Conservation (phyloP, 2,888 invertebrate genomes). For the Drosophila infuscata region DNA sequence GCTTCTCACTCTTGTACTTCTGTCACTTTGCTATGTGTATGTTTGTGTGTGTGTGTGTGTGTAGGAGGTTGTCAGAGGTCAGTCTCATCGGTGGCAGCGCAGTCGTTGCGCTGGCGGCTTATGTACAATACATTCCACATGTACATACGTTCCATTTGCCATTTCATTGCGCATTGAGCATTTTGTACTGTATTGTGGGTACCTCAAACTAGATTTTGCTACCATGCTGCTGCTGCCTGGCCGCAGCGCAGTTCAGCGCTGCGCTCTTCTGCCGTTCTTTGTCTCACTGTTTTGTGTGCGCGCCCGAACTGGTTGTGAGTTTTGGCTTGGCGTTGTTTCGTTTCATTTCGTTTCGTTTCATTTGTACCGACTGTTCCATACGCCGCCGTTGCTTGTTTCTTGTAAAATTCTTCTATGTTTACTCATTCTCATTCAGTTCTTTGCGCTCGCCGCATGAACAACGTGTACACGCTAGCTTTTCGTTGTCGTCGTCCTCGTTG, state of each 20-base stretch:
- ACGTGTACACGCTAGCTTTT: slow-evolving; percentile 58
- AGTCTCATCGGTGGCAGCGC: slow-evolving; percentile 74
- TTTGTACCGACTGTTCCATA: slow-evolving; percentile 29
- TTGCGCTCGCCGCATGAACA: slow-evolving; percentile 76
- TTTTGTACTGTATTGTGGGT: slow-evolving; percentile 43
- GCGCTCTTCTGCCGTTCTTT: slow-evolving; percentile 58
- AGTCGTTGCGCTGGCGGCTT: slow-evolving; percentile 51
- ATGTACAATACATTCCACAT: slow-evolving; percentile 58
- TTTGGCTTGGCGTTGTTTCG: slow-evolving; percentile 55
- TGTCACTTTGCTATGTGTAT: slow-evolving; percentile 29
- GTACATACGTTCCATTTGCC: slow-evolving; percentile 63
- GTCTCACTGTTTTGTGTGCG: slow-evolving; percentile 59
- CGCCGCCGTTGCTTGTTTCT: slow-evolving; percentile 54
- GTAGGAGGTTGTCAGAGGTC: slow-evolving; percentile 82
- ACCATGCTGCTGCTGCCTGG: slow-evolving; percentile 34
- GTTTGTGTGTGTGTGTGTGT: slow-evolving; percentile 44
- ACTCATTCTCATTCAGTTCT: slow-evolving; percentile 77
- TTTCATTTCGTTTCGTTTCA: slow-evolving; percentile 37
- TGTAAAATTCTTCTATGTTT: slow-evolving; percentile 75
- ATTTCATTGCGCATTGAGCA: slow-evolving; percentile 60
- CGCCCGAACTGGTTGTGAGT: slow-evolving; percentile 75
- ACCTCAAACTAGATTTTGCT: slow-evolving; percentile 72
- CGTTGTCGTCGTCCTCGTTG: slow-evolving; percentile 53
- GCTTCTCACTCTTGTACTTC: slow-evolving; percentile 49
- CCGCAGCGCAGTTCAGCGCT: slow-evolving; percentile 17